phyloP scores from a whole-genome alignment of 1,140 invertebrate species.

The Drosophila nigrodunni region DNA sequence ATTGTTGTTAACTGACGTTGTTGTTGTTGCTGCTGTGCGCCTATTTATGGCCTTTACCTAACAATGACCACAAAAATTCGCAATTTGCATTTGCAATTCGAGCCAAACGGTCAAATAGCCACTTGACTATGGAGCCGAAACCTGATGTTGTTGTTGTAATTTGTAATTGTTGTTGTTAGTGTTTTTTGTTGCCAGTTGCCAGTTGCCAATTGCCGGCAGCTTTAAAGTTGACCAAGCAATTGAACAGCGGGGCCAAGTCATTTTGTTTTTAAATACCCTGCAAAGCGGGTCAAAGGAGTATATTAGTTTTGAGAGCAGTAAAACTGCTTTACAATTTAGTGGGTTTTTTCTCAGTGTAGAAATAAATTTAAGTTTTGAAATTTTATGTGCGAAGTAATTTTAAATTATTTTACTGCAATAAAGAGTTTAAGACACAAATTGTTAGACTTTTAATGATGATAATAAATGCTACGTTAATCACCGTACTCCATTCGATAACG shows the following conservation, averaged over 20 bases:
- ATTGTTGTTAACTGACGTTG: slow-evolving; percentile 52
- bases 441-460: too few species aligned
- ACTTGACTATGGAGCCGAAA: slow-evolving; percentile 47
- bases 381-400: too few species aligned
- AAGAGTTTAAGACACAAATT: too few species aligned
- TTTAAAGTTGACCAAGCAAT: slow-evolving; percentile 52
- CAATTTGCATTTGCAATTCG: slow-evolving; percentile 79
- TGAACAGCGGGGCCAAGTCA: slow-evolving; percentile 40
- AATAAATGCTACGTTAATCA: too few species aligned
- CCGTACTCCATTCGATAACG: too few species aligned
- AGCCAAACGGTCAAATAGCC: slow-evolving; percentile 53
- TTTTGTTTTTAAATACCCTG: slow-evolving; percentile 21
- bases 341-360: too few species aligned
- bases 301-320: background rate
- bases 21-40: slow-evolving; percentile 47
- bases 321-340: too few species aligned
- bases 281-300: background rate
- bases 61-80: slow-evolving; percentile 80
- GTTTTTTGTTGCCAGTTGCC: background rate
- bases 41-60: slow-evolving; percentile 79
- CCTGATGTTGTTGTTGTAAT: slow-evolving; percentile 16
- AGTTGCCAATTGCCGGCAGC: slow-evolving; percentile 35
- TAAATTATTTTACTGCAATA: too few species aligned
- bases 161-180: slow-evolving; percentile 23
- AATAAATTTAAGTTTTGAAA: too few species aligned